phyloP scores from a whole-genome alignment of 2,888 invertebrate species.

The Habrosyne pyritoides region DNA sequence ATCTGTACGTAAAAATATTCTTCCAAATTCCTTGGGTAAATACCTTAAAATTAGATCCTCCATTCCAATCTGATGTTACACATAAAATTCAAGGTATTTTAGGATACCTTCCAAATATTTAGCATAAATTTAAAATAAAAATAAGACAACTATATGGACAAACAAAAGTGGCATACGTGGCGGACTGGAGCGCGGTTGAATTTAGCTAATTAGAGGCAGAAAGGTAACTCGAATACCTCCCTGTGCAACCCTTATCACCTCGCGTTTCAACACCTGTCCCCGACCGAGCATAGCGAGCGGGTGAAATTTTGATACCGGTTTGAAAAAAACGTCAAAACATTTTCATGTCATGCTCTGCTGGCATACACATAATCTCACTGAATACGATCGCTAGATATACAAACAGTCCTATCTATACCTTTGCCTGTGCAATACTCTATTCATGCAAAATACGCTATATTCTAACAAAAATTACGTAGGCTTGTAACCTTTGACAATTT shows the following conservation, averaged over 20 bases:
- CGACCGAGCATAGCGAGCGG: slow-evolving; percentile 21
- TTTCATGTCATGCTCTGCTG: slow-evolving; percentile 35
- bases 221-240: slow-evolving; percentile 33
- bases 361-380: slow-evolving; percentile 12
- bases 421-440: not conserved
- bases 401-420: not conserved
- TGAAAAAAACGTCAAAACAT: slow-evolving; percentile 54
- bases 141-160: slow-evolving; percentile 11
- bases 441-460: not conserved
- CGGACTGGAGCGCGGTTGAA: slow-evolving; percentile 25
- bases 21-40: not conserved
- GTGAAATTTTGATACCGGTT: slow-evolving; percentile 50
- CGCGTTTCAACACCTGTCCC: slow-evolving; percentile 56
- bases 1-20: not conserved
- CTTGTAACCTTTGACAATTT: too few species aligned
- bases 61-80: too few species aligned
- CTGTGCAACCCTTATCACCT: slow-evolving; percentile 56
- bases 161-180: not conserved
- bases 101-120: not conserved
- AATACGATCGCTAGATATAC: not conserved
- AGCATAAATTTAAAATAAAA: slow-evolving; percentile 11
- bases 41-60: too few species aligned
- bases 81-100: not conserved
- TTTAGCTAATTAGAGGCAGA: slow-evolving; percentile 47
- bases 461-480: too few species aligned